Base-by-base conservation (phyloP, 30 jellyfish, hydroid and myxozoan species). In the Mastigias papua region DNA sequence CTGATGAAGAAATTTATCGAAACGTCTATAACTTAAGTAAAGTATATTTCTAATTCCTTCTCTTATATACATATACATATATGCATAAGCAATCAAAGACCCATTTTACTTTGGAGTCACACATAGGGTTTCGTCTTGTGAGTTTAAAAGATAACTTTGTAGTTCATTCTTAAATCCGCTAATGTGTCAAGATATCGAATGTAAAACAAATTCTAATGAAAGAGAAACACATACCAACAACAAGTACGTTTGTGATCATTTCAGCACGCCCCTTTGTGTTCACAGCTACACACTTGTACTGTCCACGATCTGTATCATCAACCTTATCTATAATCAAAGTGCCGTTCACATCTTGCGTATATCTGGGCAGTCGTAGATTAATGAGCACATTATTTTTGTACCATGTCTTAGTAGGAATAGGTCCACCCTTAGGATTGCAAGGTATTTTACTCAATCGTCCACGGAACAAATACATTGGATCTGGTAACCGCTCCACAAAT, bases 351-450 rank as follows among this genome's bases (percentile, higher is more conserved):
- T 42, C 74, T 22, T 62, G 78, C 54, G 90, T 34, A n/a, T 73
- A 27, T 21, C 96, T 78, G 27, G 62, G 80, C 34, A 48, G 22
- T 11, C 79, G 34, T 33, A 49, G 20, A 65, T 68, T 87, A 25
- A 84, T 64, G 7, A 57, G 54, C 60, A 42, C 60, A 29, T 75
- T 75, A 76, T 94, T 97, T 77, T 76, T 83, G 60, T 37, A 34
- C 99, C 99, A 94, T 9, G 86, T 86, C 83, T 69, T 85, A 28
- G 74, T 88, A 5, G 99, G 99, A 26, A 80, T 71, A n/a, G 99
- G 99, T 16, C 99, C 99, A 28, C 96, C 99, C 21, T 46, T 28
- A 27, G 99, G 97, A 26, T 82, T 65, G 90, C 99, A 94, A 16
- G 85, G 92, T 17, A 94, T 84, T 80, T 69, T 51, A 63, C 86